A percentile compares a stretch with the other conserved stretches of the same genome.
Evolutionary conservation across 2,888 invertebrate genomes (phyloP).

Genomic region (Tachystola acroxantha): DNA sequence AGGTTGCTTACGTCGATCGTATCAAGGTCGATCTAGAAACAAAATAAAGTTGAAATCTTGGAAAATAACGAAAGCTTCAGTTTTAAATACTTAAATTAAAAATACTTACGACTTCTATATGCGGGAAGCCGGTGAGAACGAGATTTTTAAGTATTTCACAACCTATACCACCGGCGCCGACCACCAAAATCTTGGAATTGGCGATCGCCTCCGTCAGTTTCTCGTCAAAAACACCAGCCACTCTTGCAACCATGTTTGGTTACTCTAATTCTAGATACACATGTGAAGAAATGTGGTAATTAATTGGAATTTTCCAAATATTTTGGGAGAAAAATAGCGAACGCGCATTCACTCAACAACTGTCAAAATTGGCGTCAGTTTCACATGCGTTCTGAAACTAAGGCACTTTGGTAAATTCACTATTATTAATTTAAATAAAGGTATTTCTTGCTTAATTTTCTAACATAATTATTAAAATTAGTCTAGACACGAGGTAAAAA

Average conservation of each 20-base stretch:
- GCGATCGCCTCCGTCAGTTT: slow-evolving; percentile 82
- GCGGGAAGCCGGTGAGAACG: slow-evolving; percentile 93
- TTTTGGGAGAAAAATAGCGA: slow-evolving; percentile 17
- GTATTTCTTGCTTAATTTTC: too few species aligned
- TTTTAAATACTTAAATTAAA: too few species aligned
- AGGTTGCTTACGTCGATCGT: slow-evolving; percentile 99
- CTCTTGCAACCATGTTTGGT: slow-evolving; percentile 80
- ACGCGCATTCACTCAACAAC: slow-evolving; percentile 27
- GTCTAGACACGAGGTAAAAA: too few species aligned
- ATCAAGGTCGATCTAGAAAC: slow-evolving; percentile 96
- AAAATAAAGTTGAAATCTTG: too few species aligned
- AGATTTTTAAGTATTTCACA: slow-evolving; percentile 99
- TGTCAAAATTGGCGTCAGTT: slow-evolving; percentile 60
- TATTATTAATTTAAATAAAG: too few species aligned
- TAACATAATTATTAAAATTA: too few species aligned
- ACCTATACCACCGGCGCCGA: slow-evolving; percentile 99
- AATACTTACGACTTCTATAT: slow-evolving; percentile 96
- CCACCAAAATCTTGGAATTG: slow-evolving; percentile 87
- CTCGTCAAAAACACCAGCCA: slow-evolving; percentile 82
- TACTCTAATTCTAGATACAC: slow-evolving; percentile 17
- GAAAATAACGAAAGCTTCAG: slow-evolving; percentile 11
- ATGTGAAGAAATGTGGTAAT: slow-evolving; percentile 14
- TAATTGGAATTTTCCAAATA: background rate
- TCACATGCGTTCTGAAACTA: slow-evolving; percentile 25
- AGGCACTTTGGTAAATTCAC: too few species aligned